Base-by-base conservation (phyloP, 2,113 vertebrate genomes). In the Dicaeum eximium region DNA sequence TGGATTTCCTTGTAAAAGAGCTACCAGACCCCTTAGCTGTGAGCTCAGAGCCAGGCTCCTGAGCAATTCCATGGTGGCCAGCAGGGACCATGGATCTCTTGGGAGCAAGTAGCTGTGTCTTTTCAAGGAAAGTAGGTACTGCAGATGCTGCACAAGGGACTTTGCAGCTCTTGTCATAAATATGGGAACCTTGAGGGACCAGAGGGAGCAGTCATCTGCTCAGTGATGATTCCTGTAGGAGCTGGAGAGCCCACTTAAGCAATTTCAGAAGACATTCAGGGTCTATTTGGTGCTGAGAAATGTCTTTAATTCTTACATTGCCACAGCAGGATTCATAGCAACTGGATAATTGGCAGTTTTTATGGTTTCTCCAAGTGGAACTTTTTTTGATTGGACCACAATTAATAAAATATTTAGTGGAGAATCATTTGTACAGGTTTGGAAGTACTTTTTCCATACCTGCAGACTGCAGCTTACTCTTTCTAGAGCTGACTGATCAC, bases 71-170 rank as follows among this genome's bases (percentile, higher is more conserved):
- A 0, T 3, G 19, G 2, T 47, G 27, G 20, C 48, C 75, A n/a
- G 25, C 17, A 25, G 3, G 15, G 24, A 11, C 9, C 1, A 0
- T 3, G 38, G 20, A 28, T 35, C 27, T 33, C 4, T 0, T 16
- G 50, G 37, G 58, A 72, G 48, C 24, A n/a, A n/a, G n/a, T n/a
- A 44, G 5, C 2, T 6, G 27, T 10, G 21, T 10, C 33, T 61
- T 30, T 15, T 27, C 24, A 72, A 58, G 61, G 30, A 19, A 28
- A 58, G 30, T 0, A 65, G 73, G 62, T n/a, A 17, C 1, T 62
- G 24, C 28, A 47, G 38, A 6, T 33, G 69, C 56, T 92, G 51
- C 27, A 44, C 47, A 27, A 58, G 69, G 37, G 37, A 10, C 44
- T 74, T 56, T 42, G 42, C 11, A 47, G 33, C 40, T 66, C 64